Conservation (phyloP, 2,797 vertebrate genomes). For the Paguma larvata region DNA sequence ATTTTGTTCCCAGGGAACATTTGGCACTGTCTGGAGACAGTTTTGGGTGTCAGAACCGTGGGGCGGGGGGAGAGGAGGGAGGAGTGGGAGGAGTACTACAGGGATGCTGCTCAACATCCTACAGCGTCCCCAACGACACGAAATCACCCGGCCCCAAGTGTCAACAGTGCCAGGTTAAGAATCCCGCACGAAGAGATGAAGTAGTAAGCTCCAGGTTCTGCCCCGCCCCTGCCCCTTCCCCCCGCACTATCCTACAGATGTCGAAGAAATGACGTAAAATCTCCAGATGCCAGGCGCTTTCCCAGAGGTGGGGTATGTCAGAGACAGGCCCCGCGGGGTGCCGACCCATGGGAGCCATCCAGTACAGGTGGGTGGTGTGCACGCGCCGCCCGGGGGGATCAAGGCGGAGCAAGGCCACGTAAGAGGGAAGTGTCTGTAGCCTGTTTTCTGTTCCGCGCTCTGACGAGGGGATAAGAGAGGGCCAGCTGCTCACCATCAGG, state of each 20-base stretch:
- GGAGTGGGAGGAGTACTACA: background rate
- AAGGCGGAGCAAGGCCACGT: background rate
- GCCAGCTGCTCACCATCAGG: slow-evolving; percentile 73
- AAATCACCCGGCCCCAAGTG: background rate
- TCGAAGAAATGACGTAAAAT: background rate
- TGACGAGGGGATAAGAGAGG: background rate
- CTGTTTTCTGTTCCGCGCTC: background rate
- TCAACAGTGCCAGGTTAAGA: background rate
- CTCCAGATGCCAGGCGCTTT: background rate
- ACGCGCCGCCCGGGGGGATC: background rate
- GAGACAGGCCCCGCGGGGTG: background rate
- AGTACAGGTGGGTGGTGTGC: background rate
- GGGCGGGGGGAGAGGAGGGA: background rate
- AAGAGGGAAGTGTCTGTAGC: background rate
- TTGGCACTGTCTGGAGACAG: background rate
- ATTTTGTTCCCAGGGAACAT: background rate
- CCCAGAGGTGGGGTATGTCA: background rate
- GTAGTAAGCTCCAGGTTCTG: background rate
- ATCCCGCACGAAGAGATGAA: background rate
- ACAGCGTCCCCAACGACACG: background rate
- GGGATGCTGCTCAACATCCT: background rate
- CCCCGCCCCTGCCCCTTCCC: accelerated
- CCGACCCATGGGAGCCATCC: background rate
- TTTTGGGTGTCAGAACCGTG: background rate
- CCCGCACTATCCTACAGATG: background rate